Evolutionary conservation across 2,888 invertebrate genomes (phyloP), one percentile per base, ranked within the genome.

Genomic region (Ichneumoninae sp.): DNA sequence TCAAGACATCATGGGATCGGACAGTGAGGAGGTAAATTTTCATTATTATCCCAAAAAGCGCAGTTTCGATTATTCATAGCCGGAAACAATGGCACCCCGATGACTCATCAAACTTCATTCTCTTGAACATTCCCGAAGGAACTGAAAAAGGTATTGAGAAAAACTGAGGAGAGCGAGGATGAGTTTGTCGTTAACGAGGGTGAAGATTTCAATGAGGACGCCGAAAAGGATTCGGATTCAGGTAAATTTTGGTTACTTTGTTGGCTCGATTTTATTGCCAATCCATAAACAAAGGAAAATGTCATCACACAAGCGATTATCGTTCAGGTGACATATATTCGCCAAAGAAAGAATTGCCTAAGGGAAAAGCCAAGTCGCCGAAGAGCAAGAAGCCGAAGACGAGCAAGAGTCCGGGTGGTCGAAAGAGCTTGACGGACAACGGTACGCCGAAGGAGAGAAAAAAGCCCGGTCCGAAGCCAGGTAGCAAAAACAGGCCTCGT

Each of bases 1-100:
- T 90, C 96, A 97, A 3, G 98, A 97, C 94, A 96, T 95, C 91
- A 95, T 96, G 74, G 96, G 96, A 86, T 96, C 97, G 0, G 97
- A 97, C 92, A 96, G 96, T 70, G 97, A 96, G 91, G 97, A 96
- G 92, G 96, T 96, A 90, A 94, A 94, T 94, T 79, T 79, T 63
- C 40, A 50, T 71, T 36, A 40, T 70, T 60, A 33, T 47, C n/a
- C 13, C 16, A 47, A 71, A 79, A 74, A 66, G 33, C 30, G 19
- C 33, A 66, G 60, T 66, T 44, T 36, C 65, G 26, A 70, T 63
- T 74, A 85, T 26, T 54, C 57, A 70, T 69, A 70, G 81, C 74
- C 33, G 30, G 26, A 82, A 74, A 65, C n/a, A 60, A 73, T 68
- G 10, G 63, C 13, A 60, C 50, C 50, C 22, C 73, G 68, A 83